These are phyloP conservation scores for Drosophila lowei DNA, from an alignment of 1,140 invertebrate species.

Conservation along the genomic window DNA sequence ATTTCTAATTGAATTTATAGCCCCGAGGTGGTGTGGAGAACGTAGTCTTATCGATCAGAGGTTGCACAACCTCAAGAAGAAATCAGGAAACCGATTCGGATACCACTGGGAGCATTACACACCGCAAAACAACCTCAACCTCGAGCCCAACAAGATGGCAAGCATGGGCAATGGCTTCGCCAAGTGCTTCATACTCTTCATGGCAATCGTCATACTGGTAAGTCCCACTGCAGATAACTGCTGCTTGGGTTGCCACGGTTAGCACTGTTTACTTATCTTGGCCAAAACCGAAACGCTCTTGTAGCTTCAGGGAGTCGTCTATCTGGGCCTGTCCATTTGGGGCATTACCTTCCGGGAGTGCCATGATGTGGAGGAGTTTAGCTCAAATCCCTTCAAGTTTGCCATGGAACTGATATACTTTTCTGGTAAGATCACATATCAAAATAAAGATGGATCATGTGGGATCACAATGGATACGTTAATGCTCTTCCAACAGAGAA, in stretches of 20 bases:
- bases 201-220: conserved; percentile 77
- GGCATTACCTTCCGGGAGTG: conserved; percentile 61
- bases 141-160: conserved; percentile 43
- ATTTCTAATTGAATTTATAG: conserved; percentile 75
- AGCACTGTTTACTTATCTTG: background rate
- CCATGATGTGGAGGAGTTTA: conserved; percentile 40
- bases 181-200: conserved; percentile 79
- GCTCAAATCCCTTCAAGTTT: conserved; percentile 58
- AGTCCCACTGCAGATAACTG: conserved; percentile 34
- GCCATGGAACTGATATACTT: conserved; percentile 74
- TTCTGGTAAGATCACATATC: conserved; percentile 33
- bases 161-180: conserved; percentile 70
- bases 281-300: background rate
- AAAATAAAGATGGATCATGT: too few relatives aligned
- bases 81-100: background rate
- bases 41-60: conserved; percentile 54
- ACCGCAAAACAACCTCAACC: conserved; percentile 1
- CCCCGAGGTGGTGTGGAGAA: conserved; percentile 11
- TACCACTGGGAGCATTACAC: background rate
- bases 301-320: conserved; percentile 61
- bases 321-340: conserved; percentile 68
- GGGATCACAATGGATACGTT: too few relatives aligned
- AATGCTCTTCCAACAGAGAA: conserved; percentile 24
- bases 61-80: conserved; percentile 40
- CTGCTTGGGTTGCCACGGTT: background rate